A percentile compares a stretch with the other conserved stretches of the same genome.
These are phyloP conservation scores for Theretra japonica DNA, from an alignment of 2,888 invertebrate genomes.

Conservation along the genomic window DNA sequence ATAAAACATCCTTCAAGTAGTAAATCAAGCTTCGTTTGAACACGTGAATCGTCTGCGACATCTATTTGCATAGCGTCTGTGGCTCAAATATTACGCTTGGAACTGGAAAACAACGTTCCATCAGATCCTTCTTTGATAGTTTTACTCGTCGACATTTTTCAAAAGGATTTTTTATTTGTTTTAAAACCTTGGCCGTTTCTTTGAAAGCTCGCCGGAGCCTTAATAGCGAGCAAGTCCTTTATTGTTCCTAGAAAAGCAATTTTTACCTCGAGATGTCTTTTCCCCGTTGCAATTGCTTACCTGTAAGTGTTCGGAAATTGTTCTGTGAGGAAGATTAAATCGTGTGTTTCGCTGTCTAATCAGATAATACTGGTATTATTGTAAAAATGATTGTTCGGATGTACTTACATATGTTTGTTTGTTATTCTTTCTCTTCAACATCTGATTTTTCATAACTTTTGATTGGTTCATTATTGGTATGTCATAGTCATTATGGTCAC, in stretches of 20 bases:
- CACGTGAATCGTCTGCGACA: no score
- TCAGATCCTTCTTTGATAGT: slow-evolving; percentile 17
- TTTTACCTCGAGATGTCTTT: slow-evolving; percentile 1
- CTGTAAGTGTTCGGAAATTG: neutral
- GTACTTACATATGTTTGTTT: no score
- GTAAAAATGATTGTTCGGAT: no score
- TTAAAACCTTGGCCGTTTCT: neutral
- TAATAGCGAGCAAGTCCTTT: slow-evolving; percentile 1
- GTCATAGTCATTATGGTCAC: no score
- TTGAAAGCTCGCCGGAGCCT: neutral
- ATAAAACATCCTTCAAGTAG: neutral
- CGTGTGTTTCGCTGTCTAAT: no score
- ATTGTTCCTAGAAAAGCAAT: slow-evolving; percentile 14
- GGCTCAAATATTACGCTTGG: neutral
- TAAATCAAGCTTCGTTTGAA: no score
- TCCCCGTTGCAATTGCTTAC: neutral
- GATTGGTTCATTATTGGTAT: no score
- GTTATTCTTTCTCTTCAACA: no score
- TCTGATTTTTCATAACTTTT: no score
- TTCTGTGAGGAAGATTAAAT: neutral
- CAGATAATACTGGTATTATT: no score
- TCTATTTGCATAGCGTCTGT: no score
- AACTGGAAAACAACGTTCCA: slow-evolving; percentile 7
- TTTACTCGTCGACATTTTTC: slow-evolving; percentile 18
- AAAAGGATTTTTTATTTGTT: slow-evolving; percentile 25